Evolutionary conservation across 1,140 invertebrate species (phyloP).

Genomic region (Saxidomus purpurata): DNA sequence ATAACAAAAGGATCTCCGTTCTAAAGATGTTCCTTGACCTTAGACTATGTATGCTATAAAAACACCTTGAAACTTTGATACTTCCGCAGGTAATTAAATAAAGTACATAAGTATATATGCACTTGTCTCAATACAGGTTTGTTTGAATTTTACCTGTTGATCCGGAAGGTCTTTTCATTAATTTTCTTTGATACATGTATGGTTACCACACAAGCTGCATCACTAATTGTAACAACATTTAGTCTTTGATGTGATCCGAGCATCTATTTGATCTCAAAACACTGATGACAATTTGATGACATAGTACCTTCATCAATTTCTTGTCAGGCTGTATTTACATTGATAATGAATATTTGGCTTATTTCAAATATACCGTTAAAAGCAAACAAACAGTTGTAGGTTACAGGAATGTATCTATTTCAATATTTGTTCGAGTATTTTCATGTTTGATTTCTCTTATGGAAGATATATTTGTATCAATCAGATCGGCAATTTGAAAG

Average conservation of each 20-base stretch:
- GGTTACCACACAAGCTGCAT: neutral
- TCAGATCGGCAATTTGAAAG: conserved; percentile 10
- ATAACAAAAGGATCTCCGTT: no score
- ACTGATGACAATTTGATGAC: conserved; percentile 18
- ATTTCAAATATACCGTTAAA: conserved; percentile 28
- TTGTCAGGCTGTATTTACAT: conserved; percentile 34
- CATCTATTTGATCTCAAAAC: conserved; percentile 27
- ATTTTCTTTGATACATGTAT: no score
- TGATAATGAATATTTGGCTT: conserved; percentile 38
- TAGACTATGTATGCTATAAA: no score
- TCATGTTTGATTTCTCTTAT: conserved; percentile 17
- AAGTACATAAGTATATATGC: no score
- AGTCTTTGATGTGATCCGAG: conserved; percentile 9
- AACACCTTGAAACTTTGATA: no score
- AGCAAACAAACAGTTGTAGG: conserved; percentile 4
- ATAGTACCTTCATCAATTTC: neutral
- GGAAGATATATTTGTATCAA: neutral
- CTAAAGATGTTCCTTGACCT: no score
- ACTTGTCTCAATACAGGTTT: no score
- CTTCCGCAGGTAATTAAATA: no score
- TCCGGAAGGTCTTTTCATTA: no score
- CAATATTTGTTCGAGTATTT: conserved; percentile 11
- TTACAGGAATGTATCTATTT: conserved; percentile 9
- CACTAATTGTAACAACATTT: neutral
- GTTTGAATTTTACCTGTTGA: no score